These are phyloP conservation scores for Xenopus borealis DNA, from an alignment of 2,113 vertebrate genomes.

Conservation along the genomic window DNA sequence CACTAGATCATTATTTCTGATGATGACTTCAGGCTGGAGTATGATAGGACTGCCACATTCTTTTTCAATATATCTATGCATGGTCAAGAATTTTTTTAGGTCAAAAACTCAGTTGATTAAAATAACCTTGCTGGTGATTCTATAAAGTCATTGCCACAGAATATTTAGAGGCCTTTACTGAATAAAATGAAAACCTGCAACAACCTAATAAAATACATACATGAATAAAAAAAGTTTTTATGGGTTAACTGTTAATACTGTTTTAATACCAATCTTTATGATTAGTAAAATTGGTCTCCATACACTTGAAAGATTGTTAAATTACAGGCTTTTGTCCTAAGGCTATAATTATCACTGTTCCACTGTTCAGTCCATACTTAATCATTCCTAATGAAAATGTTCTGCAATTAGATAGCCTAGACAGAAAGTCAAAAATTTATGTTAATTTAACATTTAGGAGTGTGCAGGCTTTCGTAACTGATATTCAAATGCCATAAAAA, in stretches of 20 bases:
- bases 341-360: constrained; percentile 55
- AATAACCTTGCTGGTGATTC: no score
- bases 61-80: no score
- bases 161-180: not conserved
- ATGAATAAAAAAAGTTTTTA: not conserved
- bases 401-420: constrained; percentile 52
- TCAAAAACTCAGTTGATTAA: no score
- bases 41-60: no score
- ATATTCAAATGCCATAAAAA: constrained; percentile 9
- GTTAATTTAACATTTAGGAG: constrained; percentile 21
- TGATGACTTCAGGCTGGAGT: no score
- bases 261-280: not conserved
- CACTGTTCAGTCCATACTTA: constrained; percentile 53
- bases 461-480: not conserved
- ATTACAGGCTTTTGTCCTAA: constrained; percentile 51
- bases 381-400: constrained; percentile 51
- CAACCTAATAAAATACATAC: not conserved
- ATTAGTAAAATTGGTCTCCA: constrained; percentile 43
- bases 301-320: constrained; percentile 46
- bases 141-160: not conserved
- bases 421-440: constrained; percentile 48
- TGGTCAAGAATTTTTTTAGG: no score
- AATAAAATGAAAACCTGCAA: not conserved
- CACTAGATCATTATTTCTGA: no score
- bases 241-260: constrained; percentile 7